Evolutionary conservation across 2,113 vertebrate genomes (phyloP).

Genomic region (Setophaga kirtlandii): DNA sequence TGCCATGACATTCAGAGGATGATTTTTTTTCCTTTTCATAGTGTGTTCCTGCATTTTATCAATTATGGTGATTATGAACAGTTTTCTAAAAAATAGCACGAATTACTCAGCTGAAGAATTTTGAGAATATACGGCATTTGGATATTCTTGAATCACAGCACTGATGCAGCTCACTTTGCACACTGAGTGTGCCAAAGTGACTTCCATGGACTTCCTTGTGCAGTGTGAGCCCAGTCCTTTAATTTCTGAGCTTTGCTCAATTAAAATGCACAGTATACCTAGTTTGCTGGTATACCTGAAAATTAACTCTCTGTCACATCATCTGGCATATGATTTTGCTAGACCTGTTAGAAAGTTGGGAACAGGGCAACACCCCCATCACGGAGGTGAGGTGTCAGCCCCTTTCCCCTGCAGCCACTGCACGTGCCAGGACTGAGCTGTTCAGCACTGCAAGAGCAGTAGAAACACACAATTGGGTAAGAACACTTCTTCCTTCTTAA

Average conservation of each 20-base stretch:
- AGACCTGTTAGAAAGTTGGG: not conserved
- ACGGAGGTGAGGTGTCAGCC: no score
- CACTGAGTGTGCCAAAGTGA: not conserved
- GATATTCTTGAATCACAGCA: not conserved
- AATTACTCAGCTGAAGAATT: not conserved
- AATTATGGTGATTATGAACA: not conserved
- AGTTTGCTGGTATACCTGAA: not conserved
- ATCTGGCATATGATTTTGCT: not conserved
- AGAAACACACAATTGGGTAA: not conserved
- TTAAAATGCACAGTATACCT: not conserved
- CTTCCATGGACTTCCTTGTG: not conserved
- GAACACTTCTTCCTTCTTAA: not conserved
- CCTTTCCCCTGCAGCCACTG: not conserved
- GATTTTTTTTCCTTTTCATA: not conserved
- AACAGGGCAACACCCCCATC: not conserved
- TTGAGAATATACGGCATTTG: not conserved
- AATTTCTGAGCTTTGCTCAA: not conserved
- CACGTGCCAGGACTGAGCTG: rapidly evolving
- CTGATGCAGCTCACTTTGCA: not conserved
- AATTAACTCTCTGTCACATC: not conserved
- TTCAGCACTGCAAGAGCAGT: not conserved
- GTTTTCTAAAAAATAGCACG: not conserved
- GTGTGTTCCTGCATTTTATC: not conserved
- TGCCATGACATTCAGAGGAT: not conserved
- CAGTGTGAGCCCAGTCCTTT: not conserved